Base-by-base conservation (phyloP, 2,797 vertebrate species). In the Brachymystax lenok region DNA sequence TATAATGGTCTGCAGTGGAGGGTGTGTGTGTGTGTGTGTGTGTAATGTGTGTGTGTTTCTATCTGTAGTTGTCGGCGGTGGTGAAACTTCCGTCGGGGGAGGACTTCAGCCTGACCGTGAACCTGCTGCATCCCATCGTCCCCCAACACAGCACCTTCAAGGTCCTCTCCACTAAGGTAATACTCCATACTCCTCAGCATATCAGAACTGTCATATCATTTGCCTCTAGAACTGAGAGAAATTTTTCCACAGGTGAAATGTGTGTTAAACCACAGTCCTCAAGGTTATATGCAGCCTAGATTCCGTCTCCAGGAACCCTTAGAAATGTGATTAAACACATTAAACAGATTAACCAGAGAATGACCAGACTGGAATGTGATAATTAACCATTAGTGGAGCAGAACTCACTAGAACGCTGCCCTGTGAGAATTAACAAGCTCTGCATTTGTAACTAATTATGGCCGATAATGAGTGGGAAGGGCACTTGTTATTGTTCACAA, bases 121-220 rank as follows among this genome's bases (percentile, higher is more conserved):
- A 92, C 86, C 95, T 99, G 75, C 92, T 96, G 84, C 96, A 98
- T 87, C 89, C 95, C 35, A 90, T 99, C 83, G 75, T 95, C 83
- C 94, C 97, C 64, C 94, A 97, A 78, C 96, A 99, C 89, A 96
- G 97, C 94, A 95, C 76, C 5, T 98, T 96, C 93, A 98, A 93
- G 96, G 90, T 98, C 86, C 95, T 99, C 91, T 94, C 95, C 83
- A 97, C 97, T 79, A 99, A 99, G 96, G 97, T 99, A 67, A 33
- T 40, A 30, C 21, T 8, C 19, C 21, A 21, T 21, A 67, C 35
- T 28, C 27, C 59, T 19, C 10, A 7, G 30, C 5, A 16, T 68
- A 6, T 68, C 27, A 68, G 66, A 28, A 59, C 52, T 13, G n/a
- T 13, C 28, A 46, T 46, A 46, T 46, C 40, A 46, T 46, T 46